These are phyloP conservation scores for Triops cancriformis DNA, from an alignment of 1,140 invertebrate species.

Conservation along the genomic window DNA sequence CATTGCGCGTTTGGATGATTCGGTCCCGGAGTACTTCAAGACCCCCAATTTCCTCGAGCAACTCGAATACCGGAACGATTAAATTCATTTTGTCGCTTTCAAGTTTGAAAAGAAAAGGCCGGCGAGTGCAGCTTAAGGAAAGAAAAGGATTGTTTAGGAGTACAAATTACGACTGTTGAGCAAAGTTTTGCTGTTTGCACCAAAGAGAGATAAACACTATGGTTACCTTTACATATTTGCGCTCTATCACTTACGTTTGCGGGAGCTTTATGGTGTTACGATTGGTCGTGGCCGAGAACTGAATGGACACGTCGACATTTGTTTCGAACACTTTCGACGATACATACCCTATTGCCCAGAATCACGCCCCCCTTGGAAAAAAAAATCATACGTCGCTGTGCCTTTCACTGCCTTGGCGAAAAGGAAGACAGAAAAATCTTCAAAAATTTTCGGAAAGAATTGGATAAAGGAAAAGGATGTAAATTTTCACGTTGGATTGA, in stretches of 20 bases:
- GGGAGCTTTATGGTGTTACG: background rate
- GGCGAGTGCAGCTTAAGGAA: background rate
- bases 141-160: background rate
- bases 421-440: background rate
- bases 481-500: background rate
- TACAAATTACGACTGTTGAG: background rate
- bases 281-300: background rate
- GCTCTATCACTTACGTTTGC: conserved; percentile 1
- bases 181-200: conserved; percentile 13
- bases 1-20: conserved; percentile 95
- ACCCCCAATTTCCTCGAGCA: conserved; percentile 98
- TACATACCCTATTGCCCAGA: background rate
- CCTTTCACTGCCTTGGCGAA: conserved; percentile 8
- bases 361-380: background rate
- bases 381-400: conserved; percentile 3
- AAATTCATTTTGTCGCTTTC: conserved; percentile 7
- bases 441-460: background rate
- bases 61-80: conserved; percentile 62
- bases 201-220: conserved; percentile 4
- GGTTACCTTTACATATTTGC: background rate
- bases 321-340: background rate
- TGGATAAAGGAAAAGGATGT: background rate
- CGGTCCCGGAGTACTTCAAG: conserved; percentile 99
- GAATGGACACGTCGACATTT: background rate
- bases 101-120: background rate